Conservation (phyloP, 2,113 vertebrate species). For the Beaufortia kweichowensis region DNA sequence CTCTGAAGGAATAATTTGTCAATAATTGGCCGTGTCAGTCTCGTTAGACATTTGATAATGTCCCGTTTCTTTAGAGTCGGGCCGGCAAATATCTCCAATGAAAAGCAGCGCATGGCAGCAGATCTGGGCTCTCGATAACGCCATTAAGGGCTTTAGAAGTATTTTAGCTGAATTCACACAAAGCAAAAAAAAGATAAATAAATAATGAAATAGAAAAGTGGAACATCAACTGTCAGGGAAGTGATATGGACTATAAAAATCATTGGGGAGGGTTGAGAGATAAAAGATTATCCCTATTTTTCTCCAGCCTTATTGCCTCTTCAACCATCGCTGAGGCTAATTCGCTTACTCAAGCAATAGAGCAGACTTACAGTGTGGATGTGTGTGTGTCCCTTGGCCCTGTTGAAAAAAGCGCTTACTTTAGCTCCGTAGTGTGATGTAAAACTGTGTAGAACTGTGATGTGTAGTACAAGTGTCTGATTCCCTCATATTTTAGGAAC, state of each 20-base stretch:
- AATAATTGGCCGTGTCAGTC: constrained; percentile 80
- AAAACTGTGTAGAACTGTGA: constrained; percentile 18
- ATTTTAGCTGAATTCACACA: constrained; percentile 84
- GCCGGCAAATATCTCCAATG: constrained; percentile 67
- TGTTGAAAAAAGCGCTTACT: constrained; percentile 60
- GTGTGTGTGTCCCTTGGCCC: constrained; percentile 51
- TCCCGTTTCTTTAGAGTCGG: constrained; percentile 63
- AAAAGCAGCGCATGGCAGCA: constrained; percentile 73
- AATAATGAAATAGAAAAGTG: constrained; percentile 80
- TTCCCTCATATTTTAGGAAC: constrained; percentile 5
- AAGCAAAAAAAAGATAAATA: constrained; percentile 81
- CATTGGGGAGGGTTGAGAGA: constrained; percentile 72
- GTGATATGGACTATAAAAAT: constrained; percentile 77
- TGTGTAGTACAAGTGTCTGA: constrained; percentile 23
- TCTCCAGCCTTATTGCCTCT: constrained; percentile 69
- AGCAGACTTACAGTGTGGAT: constrained; percentile 54
- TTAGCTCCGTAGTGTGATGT: constrained; percentile 54
- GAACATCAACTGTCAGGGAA: constrained; percentile 76
- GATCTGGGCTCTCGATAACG: constrained; percentile 72
- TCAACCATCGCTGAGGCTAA: constrained; percentile 70
- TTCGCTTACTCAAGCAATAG: constrained; percentile 78
- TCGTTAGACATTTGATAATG: constrained; percentile 75
- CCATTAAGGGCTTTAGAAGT: constrained; percentile 79
- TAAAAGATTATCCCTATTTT: constrained; percentile 78
- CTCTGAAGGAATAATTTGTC: constrained; percentile 77